Base-by-base conservation (phyloP, 2,113 vertebrate genomes). In the Sarotherodon lohbergeri region DNA sequence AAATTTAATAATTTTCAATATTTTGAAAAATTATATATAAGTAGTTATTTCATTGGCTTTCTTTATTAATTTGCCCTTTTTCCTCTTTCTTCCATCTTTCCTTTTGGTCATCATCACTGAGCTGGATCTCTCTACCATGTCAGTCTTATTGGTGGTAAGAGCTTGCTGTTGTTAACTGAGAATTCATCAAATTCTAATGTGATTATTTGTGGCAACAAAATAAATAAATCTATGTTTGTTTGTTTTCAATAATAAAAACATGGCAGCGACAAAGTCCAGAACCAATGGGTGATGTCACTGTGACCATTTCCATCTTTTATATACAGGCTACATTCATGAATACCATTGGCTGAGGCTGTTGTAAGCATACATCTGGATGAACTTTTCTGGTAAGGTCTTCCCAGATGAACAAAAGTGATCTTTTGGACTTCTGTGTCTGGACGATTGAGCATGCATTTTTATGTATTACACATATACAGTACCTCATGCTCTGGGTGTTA, bases 401-500 rank as follows among this genome's bases (percentile, higher is more conserved):
- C 63, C 36, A 41, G 63, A 5, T 0, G 12, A 68, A 68, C 1
- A 22, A 41, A 68, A 41, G 19, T 36, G 36, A 68, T 22, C 36
- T 24, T 68, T 22, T 68, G 36, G 7, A 4, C n/a, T 7, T 41
- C 11, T 41, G 19, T 68, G 22, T 22, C 36, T 1, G 36, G 36
- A 68, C 7, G 41, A 14, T 9, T 68, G n/a, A 68, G 63, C 63
- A 0, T 68, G 36, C 13, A 8, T 22, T 39, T 39, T 66, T 32
- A 66, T 39, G 19, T 0, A 8, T 66, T 39, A 41, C 36, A 68
- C 63, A 41, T 13, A 66, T 39, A 66, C 61, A 39, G 19, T 39
- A 68, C 22, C 61, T 68, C 19, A 0, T 5, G 61, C 19, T 68
- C 61, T 39, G 0, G 3, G 10, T 66, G 61, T 66, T 13, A 39